Conservation (phyloP, 2,888 invertebrate species). For the Ormyrus pomaceus region DNA sequence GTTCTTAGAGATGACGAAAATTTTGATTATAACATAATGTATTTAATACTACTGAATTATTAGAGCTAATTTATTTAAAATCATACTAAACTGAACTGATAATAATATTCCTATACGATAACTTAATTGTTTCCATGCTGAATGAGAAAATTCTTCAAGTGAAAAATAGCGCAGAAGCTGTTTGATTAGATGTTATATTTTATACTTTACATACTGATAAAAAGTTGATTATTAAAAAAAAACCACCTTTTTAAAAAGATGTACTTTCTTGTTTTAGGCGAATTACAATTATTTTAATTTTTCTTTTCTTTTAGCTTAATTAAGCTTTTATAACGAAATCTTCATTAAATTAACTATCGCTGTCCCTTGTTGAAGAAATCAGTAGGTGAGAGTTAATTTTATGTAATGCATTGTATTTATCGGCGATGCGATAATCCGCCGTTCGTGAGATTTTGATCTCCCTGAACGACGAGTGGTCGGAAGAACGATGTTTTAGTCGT, state of each 20-base stretch:
- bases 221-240: slow-evolving; percentile 43
- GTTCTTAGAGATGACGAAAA: slow-evolving; percentile 39
- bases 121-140: slow-evolving; percentile 32
- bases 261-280: slow-evolving; percentile 31
- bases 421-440: slow-evolving; percentile 51
- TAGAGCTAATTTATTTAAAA: slow-evolving; percentile 52
- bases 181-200: slow-evolving; percentile 45
- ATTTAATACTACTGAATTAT: slow-evolving; percentile 53
- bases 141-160: slow-evolving; percentile 28
- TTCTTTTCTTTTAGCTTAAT: slow-evolving; percentile 56
- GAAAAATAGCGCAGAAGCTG: slow-evolving; percentile 11
- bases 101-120: slow-evolving; percentile 49
- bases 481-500: slow-evolving; percentile 51
- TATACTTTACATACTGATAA: slow-evolving; percentile 39
- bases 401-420: slow-evolving; percentile 53
- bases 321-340: slow-evolving; percentile 47
- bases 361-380: slow-evolving; percentile 42
- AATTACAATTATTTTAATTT: slow-evolving; percentile 29
- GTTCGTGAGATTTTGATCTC: slow-evolving; percentile 4
- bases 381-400: slow-evolving; percentile 51
- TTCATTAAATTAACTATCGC: slow-evolving; percentile 46
- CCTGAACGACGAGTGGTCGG: slow-evolving; percentile 47
- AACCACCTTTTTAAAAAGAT: slow-evolving; percentile 1
- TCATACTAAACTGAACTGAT: slow-evolving; percentile 51
- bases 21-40: slow-evolving; percentile 49